Base-by-base conservation (phyloP, 1,140 invertebrate species). In the Melitaea cinxia region DNA sequence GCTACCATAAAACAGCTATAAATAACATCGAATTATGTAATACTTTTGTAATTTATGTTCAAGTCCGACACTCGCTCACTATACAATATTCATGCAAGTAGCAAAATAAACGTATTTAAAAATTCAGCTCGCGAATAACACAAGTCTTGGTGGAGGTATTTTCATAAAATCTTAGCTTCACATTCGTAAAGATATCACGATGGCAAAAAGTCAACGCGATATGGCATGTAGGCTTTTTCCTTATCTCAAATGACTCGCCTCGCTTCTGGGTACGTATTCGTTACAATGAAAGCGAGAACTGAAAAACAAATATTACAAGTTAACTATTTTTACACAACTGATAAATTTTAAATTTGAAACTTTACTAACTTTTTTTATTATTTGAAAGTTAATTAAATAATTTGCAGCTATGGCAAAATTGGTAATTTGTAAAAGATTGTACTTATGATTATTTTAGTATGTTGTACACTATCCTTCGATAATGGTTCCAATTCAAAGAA, bases 201-300 rank as follows among this genome's bases (percentile, higher is more conserved):
- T 50, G 19, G 30, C 42, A 47, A 33, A 64, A 53, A 58, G n/a
- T 58, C 47, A 52, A 65, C 54, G 49, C 50, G 59, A 62, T 45
- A 52, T 50, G 62, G 55, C 35, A 58, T 30, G 55, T 39, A 57
- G 55, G 35, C 30, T 58, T 65, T 65, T 65, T 65, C 62, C 62
- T 58, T 65, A 65, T 65, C 62, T 65, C 21, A 58, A 65, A 63
- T 63, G 60, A 57, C 45, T 58, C 56, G 62, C 45, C 42, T 58
- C 56, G 62, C 45, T 30, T 58, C 54, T 63, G 49, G 61, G 37
- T 56, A 64, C 39, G n/a, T 49, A 21, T 49, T 45, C 42, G 39
- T 14, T 49, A 37, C 26, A 45, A 35, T 42, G 61, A 50, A 53
- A 49, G 23, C 2, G 28, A 56, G 42, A 64, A 56, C 39, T 50